Conservation (phyloP, 2,888 invertebrate species). For the Nasonovia ribisnigri region DNA sequence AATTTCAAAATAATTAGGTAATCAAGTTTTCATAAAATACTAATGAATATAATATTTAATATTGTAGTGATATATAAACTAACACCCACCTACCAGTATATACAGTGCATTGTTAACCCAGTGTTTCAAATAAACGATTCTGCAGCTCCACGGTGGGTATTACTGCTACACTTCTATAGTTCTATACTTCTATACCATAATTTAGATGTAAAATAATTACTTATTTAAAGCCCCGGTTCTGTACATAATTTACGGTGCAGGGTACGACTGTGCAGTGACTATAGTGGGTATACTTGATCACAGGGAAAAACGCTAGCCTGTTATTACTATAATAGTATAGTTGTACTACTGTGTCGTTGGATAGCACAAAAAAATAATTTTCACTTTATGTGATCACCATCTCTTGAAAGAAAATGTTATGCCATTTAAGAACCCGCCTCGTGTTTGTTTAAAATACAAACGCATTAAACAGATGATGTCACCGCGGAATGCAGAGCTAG, state of each 20-base stretch:
- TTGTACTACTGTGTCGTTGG: neutral
- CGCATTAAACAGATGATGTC: neutral
- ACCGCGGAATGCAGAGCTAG: neutral
- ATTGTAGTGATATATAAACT: neutral
- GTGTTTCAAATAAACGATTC: neutral
- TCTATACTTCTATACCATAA: neutral
- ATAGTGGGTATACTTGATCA: neutral
- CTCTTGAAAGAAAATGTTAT: neutral
- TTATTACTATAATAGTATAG: neutral
- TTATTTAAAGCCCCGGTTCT: neutral
- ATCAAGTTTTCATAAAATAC: neutral
- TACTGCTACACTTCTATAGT: neutral
- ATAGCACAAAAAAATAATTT: neutral
- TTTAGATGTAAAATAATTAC: neutral
- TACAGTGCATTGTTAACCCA: neutral
- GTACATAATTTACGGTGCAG: neutral
- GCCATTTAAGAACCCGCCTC: neutral
- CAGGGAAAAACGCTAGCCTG: neutral
- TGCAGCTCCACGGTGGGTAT: neutral
- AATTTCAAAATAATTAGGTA: neutral
- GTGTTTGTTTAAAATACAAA: neutral
- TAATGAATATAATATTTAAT: neutral
- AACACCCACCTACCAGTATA: too few relatives aligned
- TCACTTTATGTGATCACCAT: neutral
- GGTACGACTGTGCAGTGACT: neutral